Percentiles rank a stretch among this genome's conserved stretches.
These are phyloP conservation scores for Pachyrhynchus sulphureomaculatus DNA, from an alignment of 1,140 invertebrate species.

Conservation along the genomic window DNA sequence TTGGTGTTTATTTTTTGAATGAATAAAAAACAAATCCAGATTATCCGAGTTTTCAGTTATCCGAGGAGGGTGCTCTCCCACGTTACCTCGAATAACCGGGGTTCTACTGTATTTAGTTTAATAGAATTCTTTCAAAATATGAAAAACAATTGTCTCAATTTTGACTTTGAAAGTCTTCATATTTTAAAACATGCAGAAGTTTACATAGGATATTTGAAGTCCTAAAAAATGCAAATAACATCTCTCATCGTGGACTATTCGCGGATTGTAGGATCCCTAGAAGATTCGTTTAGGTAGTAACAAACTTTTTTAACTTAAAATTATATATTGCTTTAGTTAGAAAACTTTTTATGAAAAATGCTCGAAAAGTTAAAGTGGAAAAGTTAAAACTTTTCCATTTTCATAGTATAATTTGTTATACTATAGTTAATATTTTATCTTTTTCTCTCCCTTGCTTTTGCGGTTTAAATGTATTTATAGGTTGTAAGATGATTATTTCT, in stretches of 20 bases:
- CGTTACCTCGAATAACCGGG: too few species aligned
- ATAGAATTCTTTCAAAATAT: too few species aligned
- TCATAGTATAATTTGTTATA: constrained; percentile 21
- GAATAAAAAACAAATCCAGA: too few species aligned
- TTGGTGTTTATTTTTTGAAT: too few species aligned
- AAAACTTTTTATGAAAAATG: constrained; percentile 26
- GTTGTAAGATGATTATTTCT: too few species aligned
- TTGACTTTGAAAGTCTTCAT: too few species aligned
- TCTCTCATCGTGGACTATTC: constrained; percentile 14
- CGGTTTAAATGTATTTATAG: too few species aligned
- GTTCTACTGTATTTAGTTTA: too few species aligned
- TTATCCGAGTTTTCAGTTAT: too few species aligned
- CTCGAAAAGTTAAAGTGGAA: constrained; percentile 26
- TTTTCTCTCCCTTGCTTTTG: background rate
- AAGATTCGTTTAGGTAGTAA: constrained; percentile 32
- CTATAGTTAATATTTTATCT: constrained; percentile 23
- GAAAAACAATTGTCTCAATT: too few species aligned
- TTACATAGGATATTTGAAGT: constrained; percentile 27
- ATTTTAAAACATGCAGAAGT: constrained; percentile 17
- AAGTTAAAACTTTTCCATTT: constrained; percentile 28
- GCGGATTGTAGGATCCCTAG: constrained; percentile 23
- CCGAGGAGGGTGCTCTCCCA: too few species aligned
- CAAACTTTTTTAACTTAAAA: constrained; percentile 32
- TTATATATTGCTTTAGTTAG: constrained; percentile 31
- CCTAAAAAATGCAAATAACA: constrained; percentile 24